Base-by-base conservation (phyloP, 2,797 vertebrate species). In the Mormyrops boulengeri region DNA sequence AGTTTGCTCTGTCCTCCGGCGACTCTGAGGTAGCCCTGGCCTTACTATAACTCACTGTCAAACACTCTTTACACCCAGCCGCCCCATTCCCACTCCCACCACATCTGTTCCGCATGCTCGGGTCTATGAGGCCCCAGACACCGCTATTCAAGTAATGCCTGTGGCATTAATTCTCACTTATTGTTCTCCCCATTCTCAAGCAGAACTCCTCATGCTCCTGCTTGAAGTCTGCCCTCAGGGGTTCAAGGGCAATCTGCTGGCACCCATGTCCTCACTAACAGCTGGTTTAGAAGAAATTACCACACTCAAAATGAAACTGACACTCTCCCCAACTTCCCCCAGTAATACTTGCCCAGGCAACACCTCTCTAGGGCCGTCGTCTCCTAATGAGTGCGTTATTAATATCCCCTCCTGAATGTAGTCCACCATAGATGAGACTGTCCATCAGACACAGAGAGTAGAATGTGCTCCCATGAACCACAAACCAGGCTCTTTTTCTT, bases 371-470 rank as follows among this genome's bases (percentile, higher is more conserved):
- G 86, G 77, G 50, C 34, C 41, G 5, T 7, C 41, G 50, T 14
- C 62, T 8, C 86, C 49, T 90, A 88, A 82, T 90, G 89, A 88
- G 53, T 8, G 19, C 41, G 69, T 82, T 90, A 90, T 90, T 90
- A 90, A 88, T 90, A 88, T 57, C 89, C n/a, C 26, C n/a, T 30
- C 6, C 52, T 47, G 73, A 50, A 53, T 11, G 52, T 30, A 47
- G 86, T 26, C 85, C 87, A 82, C 26, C 38, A 19, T 52, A 34
- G 87, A 26, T 30, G 26, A 14, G 89, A 17, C 55, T 87, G 85
- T 53, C 30, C 62, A 19, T 85, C 22, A 87, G 60, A 12, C 5
- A 19, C 7, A 6, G 41, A 17, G 50, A 77, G 19, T 17, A 52
- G 26, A 60, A 47, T 41, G 53, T 84, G 53, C 55, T 88, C 30